A percentile compares a stretch with the other conserved stretches of the same genome.
Evolutionary conservation across 2,888 invertebrate genomes (phyloP).

Genomic region (Ophonus ardosiacus): DNA sequence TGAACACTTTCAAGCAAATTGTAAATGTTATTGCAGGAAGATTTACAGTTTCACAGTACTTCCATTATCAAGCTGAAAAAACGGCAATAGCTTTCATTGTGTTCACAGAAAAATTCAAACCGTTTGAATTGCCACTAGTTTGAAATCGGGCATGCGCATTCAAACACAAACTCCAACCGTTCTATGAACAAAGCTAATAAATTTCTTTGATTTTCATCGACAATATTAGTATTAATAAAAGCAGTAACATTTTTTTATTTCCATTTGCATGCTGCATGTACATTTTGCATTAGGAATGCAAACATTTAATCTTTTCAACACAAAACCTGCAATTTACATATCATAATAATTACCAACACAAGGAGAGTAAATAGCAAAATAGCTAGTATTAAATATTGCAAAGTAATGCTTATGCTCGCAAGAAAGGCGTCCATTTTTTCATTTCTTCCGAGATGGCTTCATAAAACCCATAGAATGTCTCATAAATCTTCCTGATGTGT

Average conservation of each 20-base stretch:
- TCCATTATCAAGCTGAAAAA: too few relatives aligned
- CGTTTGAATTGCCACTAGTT: too few relatives aligned
- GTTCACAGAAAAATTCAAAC: too few relatives aligned
- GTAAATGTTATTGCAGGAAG: too few relatives aligned
- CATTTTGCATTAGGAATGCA: conserved; percentile 17
- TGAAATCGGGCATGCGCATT: too few relatives aligned
- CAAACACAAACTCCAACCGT: too few relatives aligned
- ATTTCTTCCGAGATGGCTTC: conserved; percentile 34
- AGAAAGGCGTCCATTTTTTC: conserved; percentile 27
- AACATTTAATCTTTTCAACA: conserved; percentile 44
- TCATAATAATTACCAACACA: conserved; percentile 24
- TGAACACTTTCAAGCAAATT: too few relatives aligned
- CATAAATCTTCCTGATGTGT: conserved; percentile 53
- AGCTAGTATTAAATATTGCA: conserved; percentile 22
- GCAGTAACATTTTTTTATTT: conserved; percentile 1
- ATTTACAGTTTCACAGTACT: too few relatives aligned
- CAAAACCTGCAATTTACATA: conserved; percentile 36
- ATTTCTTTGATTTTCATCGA: neutral
- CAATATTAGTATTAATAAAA: neutral
- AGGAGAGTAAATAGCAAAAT: neutral
- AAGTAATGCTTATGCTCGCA: conserved; percentile 11
- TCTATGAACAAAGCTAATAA: too few relatives aligned
- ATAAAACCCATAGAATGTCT: conserved; percentile 47
- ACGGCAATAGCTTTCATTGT: too few relatives aligned
- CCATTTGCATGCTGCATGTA: neutral